Base-by-base conservation (phyloP, 2,113 vertebrate species). In the Chloropsis hardwickii region DNA sequence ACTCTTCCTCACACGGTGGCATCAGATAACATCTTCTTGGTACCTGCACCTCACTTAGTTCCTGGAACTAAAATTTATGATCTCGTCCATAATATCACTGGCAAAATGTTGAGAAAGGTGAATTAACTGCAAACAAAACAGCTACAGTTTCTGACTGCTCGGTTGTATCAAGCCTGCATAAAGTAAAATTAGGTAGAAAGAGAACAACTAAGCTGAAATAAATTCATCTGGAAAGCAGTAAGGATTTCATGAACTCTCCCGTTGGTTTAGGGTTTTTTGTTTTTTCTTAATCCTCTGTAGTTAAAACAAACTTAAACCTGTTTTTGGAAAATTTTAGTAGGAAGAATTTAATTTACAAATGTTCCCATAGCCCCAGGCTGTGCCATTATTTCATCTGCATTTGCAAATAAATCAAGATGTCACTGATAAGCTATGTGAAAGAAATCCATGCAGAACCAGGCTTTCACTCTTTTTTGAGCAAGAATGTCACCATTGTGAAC, bases 1-100 rank as follows among this genome's bases (percentile, higher is more conserved):
- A 98, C 96, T 98, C 96, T 97, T 98, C 94, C 97, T 94, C 64
- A 87, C 77, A 92, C 29, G 3, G 37, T 66, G 20, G 64, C 71
- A 82, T 90, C 72, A 69, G 87, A 71, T 94, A 97, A 90, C 53
- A 74, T 92, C 92, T 91, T 95, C 79, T 93, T 90, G 67, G 58
- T 88, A 95, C 91, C 83, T 77, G 54, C 24, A 81, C 40, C 47
- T 91, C 81, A 56, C 62, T 74, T 29, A 57, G 86, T 65, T 88
- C 42, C 89, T 40, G 53, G 45, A 61, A 74, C 37, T 37, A 73
- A 69, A 92, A 33, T 72, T 48, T 81, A 83, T n/a, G 42, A 91
- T 81, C 64, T 88, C 37, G 50, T 88, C 79, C 35, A 69, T 83
- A 95, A 88, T 48, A 81, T 81, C 53, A 50, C 39, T 61, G 14